Evolutionary conservation across 2,888 invertebrate species (phyloP), one percentile per base, ranked within the genome.

Genomic region (Papilio demoleus): DNA sequence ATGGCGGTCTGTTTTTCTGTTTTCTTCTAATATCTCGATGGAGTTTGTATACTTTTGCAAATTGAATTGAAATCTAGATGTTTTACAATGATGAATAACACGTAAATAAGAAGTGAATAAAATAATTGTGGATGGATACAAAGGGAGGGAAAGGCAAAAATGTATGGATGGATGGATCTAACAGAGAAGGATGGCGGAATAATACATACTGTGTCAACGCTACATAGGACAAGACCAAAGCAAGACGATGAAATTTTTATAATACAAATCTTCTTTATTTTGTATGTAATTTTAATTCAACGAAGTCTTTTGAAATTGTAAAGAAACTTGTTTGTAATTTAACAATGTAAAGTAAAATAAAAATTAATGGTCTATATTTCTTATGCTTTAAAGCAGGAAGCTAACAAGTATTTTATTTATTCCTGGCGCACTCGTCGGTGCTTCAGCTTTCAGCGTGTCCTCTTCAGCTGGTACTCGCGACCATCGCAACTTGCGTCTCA

Each of bases 341-440:
- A 56, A 56, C 24, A 67, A 53, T 61, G 50, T n/a, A 19, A 53
- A 53, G 50, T 53, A 42, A 27, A 50, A 67, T 53, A 67, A 31
- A n/a, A 50, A 42, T 67, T 40, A 60, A 66, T 50, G 61, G 47
- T 66, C 47, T 62, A 58, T 42, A 27, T 63, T 63, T 47, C 38
- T 38, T 68, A 45, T 67, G 45, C 42, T 63, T 58, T 63, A 42
- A 61, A 60, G 66, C 19, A 60, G 42, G 17, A 56, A 62, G 58
- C 58, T 63, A 61, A 67, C 67, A 61, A 68, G 63, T 68, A 27
- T 63, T 68, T 68, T 63, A 63, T 68, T 63, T 68, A 68, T 68
- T 68, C 68, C 36, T 56, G 58, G 34, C 36, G 67, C 56, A 63
- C 68, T 68, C 38, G 34, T 45, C 63, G 45, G 45, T 68, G 58